These are phyloP conservation scores for Adelosebastes latens DNA, from an alignment of 2,797 vertebrate species.

Conservation along the genomic window DNA sequence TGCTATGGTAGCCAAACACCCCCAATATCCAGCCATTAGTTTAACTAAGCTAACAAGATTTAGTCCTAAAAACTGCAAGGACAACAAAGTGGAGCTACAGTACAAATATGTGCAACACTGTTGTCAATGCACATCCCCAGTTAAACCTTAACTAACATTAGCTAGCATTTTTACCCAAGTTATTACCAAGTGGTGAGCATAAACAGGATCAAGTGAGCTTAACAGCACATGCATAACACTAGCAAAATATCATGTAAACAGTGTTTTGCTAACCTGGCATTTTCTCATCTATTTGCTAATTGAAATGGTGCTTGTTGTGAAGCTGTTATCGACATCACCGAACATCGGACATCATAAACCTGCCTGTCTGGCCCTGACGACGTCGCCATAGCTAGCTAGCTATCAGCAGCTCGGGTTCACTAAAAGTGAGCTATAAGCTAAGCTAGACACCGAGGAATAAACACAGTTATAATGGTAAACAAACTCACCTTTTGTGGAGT, in stretches of 20 bases:
- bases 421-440: constrained; percentile 78
- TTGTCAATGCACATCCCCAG: background rate
- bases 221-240: constrained; percentile 6
- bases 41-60: background rate
- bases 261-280: background rate
- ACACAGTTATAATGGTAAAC: background rate
- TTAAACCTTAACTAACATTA: background rate
- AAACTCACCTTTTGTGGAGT: constrained; percentile 55
- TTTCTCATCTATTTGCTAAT: background rate
- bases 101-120: background rate
- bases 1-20: background rate
- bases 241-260: background rate
- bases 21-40: background rate
- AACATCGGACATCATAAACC: constrained; percentile 21
- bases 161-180: constrained; percentile 21
- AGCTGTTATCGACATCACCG: background rate
- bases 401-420: constrained; percentile 64
- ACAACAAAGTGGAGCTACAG: background rate
- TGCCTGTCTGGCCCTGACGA: constrained; percentile 60
- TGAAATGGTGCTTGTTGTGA: background rate
- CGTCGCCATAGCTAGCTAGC: constrained; percentile 74
- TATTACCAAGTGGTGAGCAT: constrained; percentile 22
- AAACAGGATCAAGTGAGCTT: constrained; percentile 31
- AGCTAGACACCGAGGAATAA: constrained; percentile 51
- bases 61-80: background rate